Evolutionary conservation across 1,140 invertebrate species (phyloP).

Genomic region (Orchestia grillus): DNA sequence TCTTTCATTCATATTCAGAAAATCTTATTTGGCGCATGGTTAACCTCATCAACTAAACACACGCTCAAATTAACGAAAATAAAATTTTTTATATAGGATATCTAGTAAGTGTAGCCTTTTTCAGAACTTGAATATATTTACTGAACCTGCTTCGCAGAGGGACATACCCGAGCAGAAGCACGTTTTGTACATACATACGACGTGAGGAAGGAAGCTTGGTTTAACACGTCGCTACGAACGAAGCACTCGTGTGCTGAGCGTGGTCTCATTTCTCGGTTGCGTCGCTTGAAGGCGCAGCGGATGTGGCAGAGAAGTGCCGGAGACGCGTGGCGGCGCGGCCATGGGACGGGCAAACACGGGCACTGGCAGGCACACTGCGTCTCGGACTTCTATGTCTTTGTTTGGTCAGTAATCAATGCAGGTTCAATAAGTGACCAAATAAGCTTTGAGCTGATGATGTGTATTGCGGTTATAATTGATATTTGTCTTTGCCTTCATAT

Average conservation of each 20-base stretch:
- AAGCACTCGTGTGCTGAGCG: background rate
- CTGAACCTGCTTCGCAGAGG: background rate
- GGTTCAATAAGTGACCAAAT: background rate
- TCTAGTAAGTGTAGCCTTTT: background rate
- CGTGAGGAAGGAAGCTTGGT: background rate
- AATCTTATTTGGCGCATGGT: background rate
- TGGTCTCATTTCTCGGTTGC: background rate
- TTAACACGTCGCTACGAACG: background rate
- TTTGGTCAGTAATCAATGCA: background rate
- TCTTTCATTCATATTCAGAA: background rate
- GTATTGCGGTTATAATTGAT: background rate
- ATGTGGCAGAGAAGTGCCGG: constrained; percentile 12
- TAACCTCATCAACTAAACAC: background rate
- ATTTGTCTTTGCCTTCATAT: background rate
- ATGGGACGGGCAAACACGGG: background rate
- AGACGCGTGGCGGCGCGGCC: background rate
- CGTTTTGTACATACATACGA: background rate
- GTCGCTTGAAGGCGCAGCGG: background rate
- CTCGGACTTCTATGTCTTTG: background rate
- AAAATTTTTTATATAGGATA: background rate
- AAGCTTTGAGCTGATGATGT: background rate
- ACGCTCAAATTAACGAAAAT: background rate
- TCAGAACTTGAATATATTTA: background rate
- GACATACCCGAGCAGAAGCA: background rate
- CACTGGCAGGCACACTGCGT: background rate